Conservation (phyloP, 2,888 invertebrate genomes). For the Elmis aenea region DNA sequence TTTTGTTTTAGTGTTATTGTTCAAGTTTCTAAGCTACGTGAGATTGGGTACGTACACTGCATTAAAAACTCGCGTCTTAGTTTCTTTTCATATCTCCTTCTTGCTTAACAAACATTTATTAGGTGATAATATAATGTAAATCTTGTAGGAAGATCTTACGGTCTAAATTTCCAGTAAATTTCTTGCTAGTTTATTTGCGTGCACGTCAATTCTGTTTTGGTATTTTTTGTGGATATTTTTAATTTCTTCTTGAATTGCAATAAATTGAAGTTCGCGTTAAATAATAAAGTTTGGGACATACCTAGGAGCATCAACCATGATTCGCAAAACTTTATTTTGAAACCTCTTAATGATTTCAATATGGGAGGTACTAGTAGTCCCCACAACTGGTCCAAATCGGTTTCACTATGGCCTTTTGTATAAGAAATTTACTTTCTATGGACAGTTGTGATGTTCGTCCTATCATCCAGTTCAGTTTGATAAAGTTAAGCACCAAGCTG, state of each 20-base stretch:
- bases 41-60: too few species aligned
- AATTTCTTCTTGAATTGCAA: neutral
- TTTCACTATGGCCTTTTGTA: neutral
- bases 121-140: too few species aligned
- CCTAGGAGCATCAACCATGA: constrained; percentile 1
- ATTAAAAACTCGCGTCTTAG: too few species aligned
- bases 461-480: constrained; percentile 2
- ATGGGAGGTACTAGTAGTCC: constrained; percentile 1
- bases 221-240: too few species aligned
- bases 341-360: constrained; percentile 3
- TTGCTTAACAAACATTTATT: too few species aligned
- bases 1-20: too few species aligned
- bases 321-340: constrained; percentile 2
- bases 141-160: too few species aligned
- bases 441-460: constrained; percentile 1
- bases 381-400: constrained; percentile 2
- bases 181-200: too few species aligned
- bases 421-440: neutral
- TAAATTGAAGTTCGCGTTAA: neutral
- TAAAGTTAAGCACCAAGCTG: constrained; percentile 1
- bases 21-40: too few species aligned
- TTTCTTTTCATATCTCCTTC: too few species aligned
- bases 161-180: too few species aligned
- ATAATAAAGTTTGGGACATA: constrained; percentile 2
- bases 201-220: too few species aligned